A percentile compares a stretch with the other conserved stretches of the same genome.
Conservation (phyloP, 2,113 vertebrate genomes). For the Eptatretus burgeri region DNA sequence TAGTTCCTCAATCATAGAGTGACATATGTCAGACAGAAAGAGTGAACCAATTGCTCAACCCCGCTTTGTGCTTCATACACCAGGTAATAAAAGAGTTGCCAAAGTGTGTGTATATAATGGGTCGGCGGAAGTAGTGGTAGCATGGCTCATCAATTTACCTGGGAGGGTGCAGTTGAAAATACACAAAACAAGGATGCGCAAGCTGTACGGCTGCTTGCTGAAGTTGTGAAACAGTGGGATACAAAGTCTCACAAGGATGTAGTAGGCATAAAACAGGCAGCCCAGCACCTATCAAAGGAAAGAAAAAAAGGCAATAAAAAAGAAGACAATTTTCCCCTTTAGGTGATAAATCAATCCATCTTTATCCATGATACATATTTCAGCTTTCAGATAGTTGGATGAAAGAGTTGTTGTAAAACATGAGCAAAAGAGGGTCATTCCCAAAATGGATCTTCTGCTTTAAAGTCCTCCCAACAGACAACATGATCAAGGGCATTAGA, state of each 20-base stretch:
- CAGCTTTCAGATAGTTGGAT: too few species aligned
- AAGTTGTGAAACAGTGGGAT: constrained; percentile 50
- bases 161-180: constrained; percentile 84
- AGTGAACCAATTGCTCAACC: background rate
- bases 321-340: too few species aligned
- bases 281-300: constrained; percentile 40
- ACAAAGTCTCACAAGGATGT: constrained; percentile 60
- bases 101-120: background rate
- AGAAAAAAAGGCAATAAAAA: background rate
- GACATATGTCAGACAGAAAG: too few species aligned
- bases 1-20: too few species aligned
- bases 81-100: background rate
- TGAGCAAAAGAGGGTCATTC: too few species aligned
- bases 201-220: constrained; percentile 41
- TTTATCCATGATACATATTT: too few species aligned
- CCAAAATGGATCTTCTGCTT: too few species aligned
- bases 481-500: too few species aligned
- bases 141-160: constrained; percentile 18
- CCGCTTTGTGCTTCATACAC: background rate
- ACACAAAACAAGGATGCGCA: constrained; percentile 50
- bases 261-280: constrained; percentile 61
- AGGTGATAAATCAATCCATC: too few species aligned
- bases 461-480: too few species aligned
- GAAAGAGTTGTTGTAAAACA: too few species aligned
- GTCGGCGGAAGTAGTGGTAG: too few species aligned